These are phyloP conservation scores for Dimorphilus gyrociliatus DNA, from an alignment of 2,888 invertebrate species.

Conservation along the genomic window DNA sequence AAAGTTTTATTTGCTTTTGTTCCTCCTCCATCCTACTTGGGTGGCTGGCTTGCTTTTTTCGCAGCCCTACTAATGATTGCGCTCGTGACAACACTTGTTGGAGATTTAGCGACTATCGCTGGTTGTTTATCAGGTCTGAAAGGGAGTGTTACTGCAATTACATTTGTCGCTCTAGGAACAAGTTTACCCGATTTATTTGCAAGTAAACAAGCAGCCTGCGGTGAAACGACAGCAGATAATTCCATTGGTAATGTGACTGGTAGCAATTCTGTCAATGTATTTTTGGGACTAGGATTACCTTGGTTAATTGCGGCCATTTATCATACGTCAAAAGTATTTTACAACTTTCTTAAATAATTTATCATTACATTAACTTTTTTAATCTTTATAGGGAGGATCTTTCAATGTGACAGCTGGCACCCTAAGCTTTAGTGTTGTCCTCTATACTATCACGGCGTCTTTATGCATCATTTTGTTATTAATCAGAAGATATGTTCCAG, in stretches of 20 bases:
- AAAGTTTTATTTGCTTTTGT: slow-evolving; percentile 44
- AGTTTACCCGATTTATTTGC: slow-evolving; percentile 48
- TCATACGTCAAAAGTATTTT: slow-evolving; percentile 21
- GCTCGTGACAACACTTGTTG: slow-evolving; percentile 44
- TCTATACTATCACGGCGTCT: slow-evolving; percentile 42
- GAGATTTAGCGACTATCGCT: slow-evolving; percentile 46
- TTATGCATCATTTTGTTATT: slow-evolving; percentile 40
- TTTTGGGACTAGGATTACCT: slow-evolving; percentile 47
- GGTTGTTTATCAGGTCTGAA: slow-evolving; percentile 45
- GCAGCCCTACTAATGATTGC: slow-evolving; percentile 43
- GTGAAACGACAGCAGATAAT: slow-evolving; percentile 46
- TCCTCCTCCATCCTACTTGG: slow-evolving; percentile 43
- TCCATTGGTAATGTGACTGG: slow-evolving; percentile 49
- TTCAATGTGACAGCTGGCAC: slow-evolving; percentile 25
- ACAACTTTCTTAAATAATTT: too few species aligned
- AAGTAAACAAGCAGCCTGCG: slow-evolving; percentile 42
- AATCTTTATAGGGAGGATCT: slow-evolving; percentile 19
- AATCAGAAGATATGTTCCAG: slow-evolving; percentile 37
- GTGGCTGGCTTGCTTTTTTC: slow-evolving; percentile 46
- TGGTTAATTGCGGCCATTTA: slow-evolving; percentile 46
- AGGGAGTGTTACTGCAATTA: slow-evolving; percentile 41
- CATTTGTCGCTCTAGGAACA: slow-evolving; percentile 45
- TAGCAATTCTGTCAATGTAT: slow-evolving; percentile 49
- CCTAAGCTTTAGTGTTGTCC: slow-evolving; percentile 41
- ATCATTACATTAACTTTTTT: too few species aligned